Evolutionary conservation across 2,797 vertebrate species (phyloP).

Genomic region (Taeniopygia guttata): DNA sequence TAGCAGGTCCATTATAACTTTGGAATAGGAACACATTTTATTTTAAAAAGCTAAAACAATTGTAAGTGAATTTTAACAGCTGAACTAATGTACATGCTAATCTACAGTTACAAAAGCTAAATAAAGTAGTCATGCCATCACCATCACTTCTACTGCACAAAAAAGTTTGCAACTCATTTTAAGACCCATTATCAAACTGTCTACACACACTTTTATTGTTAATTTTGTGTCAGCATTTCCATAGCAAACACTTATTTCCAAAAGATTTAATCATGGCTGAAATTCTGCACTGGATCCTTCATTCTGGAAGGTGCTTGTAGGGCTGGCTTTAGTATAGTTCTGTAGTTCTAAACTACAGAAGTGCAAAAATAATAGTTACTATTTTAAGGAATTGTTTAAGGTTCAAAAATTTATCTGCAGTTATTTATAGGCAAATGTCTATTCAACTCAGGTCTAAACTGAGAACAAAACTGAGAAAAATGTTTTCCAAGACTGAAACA

Average conservation of each 20-base stretch:
- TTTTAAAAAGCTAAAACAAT: slow-evolving; percentile 56
- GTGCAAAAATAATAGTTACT: background rate
- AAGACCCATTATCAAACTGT: slow-evolving; percentile 6
- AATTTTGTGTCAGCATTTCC: background rate
- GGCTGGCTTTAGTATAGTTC: background rate
- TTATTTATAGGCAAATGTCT: background rate
- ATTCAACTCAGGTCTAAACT: background rate
- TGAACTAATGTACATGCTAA: slow-evolving; percentile 30
- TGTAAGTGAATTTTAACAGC: slow-evolving; percentile 61
- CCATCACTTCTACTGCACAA: slow-evolving; percentile 4
- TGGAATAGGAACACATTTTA: slow-evolving; percentile 36
- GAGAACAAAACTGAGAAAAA: background rate
- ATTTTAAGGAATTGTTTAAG: background rate
- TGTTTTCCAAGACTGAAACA: background rate
- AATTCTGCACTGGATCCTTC: background rate
- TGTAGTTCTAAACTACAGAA: background rate
- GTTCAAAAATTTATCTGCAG: background rate
- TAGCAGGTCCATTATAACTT: slow-evolving; percentile 68
- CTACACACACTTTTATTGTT: background rate
- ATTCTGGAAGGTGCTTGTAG: background rate
- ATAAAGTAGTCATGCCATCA: slow-evolving; percentile 41
- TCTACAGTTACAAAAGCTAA: slow-evolving; percentile 28
- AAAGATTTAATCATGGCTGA: background rate
- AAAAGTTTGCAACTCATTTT: background rate
- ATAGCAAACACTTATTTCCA: background rate